These are phyloP conservation scores for Ricordea florida DNA, from an alignment of 92 coral and sea anemone species.

Conservation along the genomic window DNA sequence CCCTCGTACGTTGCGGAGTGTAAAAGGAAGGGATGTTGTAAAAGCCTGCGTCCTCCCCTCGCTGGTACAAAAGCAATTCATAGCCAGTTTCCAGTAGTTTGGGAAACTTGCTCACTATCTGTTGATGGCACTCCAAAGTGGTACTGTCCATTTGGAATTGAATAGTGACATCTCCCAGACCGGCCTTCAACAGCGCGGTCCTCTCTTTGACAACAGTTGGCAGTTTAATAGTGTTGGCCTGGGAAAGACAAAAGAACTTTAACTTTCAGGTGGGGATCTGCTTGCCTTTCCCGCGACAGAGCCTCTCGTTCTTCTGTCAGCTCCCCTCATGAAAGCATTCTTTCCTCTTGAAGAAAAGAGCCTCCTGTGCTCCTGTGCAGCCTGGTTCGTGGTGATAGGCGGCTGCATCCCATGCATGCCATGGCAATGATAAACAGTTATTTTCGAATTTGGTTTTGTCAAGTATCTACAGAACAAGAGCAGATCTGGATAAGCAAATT, in stretches of 20 bases:
- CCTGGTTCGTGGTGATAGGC: no score
- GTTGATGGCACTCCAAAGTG: slow-evolving; percentile 21
- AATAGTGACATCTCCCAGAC: slow-evolving; percentile 61
- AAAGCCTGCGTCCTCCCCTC: slow-evolving; percentile 58
- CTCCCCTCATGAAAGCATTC: no score
- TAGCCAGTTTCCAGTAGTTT: slow-evolving; percentile 49
- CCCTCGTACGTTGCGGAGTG: slow-evolving; percentile 44
- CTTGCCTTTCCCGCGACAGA: slow-evolving; percentile 43
- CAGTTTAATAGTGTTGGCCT: slow-evolving; percentile 9
- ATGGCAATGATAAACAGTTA: no score
- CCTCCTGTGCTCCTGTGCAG: no score
- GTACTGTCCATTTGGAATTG: slow-evolving; percentile 5
- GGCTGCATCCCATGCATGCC: no score
- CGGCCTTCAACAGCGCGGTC: slow-evolving; percentile 44
- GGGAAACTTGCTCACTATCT: slow-evolving; percentile 39
- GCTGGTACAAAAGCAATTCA: slow-evolving; percentile 43
- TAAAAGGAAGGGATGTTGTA: slow-evolving; percentile 28
- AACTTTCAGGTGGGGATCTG: slow-evolving; percentile 46
- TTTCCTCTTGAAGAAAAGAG: no score
- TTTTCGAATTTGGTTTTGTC: no score
- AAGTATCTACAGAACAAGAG: no score
- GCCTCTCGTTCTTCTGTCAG: no score
- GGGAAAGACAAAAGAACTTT: slow-evolving; percentile 50
- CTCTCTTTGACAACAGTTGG: slow-evolving; percentile 46
- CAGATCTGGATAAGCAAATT: no score